Conservation (phyloP, 2,113 vertebrate genomes). For the Gadus macrocephalus region DNA sequence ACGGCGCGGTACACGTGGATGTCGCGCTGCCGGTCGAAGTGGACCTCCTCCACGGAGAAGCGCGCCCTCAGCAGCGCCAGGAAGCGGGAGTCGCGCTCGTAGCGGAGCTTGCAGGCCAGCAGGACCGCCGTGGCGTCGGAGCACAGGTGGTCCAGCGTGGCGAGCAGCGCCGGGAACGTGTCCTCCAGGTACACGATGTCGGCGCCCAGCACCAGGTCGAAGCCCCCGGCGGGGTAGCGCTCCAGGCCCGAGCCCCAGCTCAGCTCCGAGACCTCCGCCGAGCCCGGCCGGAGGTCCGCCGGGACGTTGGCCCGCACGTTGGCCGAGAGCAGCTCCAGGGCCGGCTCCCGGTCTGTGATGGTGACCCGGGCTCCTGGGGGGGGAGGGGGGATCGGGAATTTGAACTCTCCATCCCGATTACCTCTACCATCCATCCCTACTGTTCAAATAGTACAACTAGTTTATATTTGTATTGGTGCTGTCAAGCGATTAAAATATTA, state of each 20-base stretch:
- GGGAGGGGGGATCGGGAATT: too few relatives aligned
- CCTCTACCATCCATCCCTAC: too few relatives aligned
- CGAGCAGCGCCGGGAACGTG: slow-evolving; percentile 83
- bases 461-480: too few relatives aligned
- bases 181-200: slow-evolving; percentile 95
- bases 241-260: slow-evolving; percentile 84
- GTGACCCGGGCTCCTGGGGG: slow-evolving; percentile 83
- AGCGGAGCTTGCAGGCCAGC: slow-evolving; percentile 88
- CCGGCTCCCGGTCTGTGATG: slow-evolving; percentile 85
- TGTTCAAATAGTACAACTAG: too few relatives aligned
- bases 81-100: slow-evolving; percentile 86
- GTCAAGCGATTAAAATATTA: too few relatives aligned
- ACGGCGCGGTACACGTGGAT: slow-evolving; percentile 82
- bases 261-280: slow-evolving; percentile 80
- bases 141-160: slow-evolving; percentile 83
- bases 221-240: slow-evolving; percentile 73
- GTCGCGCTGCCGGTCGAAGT: slow-evolving; percentile 82
- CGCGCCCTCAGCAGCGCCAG: slow-evolving; percentile 73
- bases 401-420: too few relatives aligned
- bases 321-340: slow-evolving; percentile 81
- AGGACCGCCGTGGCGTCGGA: slow-evolving; percentile 72
- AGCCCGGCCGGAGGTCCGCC: slow-evolving; percentile 50
- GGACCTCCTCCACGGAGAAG: slow-evolving; percentile 78
- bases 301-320: slow-evolving; percentile 87
- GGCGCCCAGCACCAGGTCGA: slow-evolving; percentile 86